Percentiles rank a stretch among this genome's conserved stretches.
These are phyloP conservation scores for Slavum lentiscoides DNA, from an alignment of 2,888 invertebrate species.

Conservation along the genomic window DNA sequence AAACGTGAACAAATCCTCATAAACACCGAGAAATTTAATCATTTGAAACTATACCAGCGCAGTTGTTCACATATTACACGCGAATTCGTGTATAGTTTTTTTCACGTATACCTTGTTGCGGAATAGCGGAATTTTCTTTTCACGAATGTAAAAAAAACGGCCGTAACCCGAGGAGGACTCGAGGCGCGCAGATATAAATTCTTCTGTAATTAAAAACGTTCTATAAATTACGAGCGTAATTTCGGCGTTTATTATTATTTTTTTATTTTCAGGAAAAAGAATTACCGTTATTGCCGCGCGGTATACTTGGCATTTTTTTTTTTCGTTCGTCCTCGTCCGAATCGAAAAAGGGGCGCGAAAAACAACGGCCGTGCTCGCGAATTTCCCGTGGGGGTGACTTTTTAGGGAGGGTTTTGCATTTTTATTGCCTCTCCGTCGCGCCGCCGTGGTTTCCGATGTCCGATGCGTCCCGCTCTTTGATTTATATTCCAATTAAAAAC, in stretches of 20 bases:
- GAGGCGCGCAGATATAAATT: neutral
- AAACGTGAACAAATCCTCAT: no score
- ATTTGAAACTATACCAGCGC: no score
- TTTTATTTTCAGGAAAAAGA: conserved; percentile 1
- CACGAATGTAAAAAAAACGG: neutral
- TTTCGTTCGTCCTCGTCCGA: conserved; percentile 4
- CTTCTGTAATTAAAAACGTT: conserved; percentile 11
- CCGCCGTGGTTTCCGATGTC: conserved; percentile 49
- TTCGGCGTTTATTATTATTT: neutral
- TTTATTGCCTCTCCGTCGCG: conserved; percentile 36
- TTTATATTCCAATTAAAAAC: conserved; percentile 52
- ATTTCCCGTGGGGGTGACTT: conserved; percentile 51
- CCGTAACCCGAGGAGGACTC: neutral
- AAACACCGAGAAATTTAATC: no score
- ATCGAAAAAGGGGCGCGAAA: conserved; percentile 16
- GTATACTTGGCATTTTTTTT: neutral
- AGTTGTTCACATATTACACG: no score
- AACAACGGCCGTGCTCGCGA: conserved; percentile 18
- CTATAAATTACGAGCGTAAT: conserved; percentile 24
- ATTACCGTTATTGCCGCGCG: conserved; percentile 12
- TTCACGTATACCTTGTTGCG: no score
- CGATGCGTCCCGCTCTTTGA: conserved; percentile 45
- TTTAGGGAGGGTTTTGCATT: conserved; percentile 50
- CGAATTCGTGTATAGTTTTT: no score
- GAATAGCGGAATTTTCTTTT: no score